Evolutionary conservation across 2,888 invertebrate genomes (phyloP).

Genomic region (Bhutanitis thaidina): DNA sequence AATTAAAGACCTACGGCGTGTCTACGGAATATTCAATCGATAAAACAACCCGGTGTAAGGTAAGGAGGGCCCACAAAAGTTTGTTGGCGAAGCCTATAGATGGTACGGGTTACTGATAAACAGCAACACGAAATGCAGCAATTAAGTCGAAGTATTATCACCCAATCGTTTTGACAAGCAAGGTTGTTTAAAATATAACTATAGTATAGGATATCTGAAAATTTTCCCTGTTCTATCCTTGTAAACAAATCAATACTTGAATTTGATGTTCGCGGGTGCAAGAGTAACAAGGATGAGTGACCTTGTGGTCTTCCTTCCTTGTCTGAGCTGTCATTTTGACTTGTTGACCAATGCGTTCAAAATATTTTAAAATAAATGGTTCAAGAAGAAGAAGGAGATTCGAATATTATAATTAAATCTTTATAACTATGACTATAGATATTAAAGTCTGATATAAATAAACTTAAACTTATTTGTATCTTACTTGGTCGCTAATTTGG

Average conservation of each 20-base stretch:
- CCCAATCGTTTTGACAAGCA: conserved; percentile 65
- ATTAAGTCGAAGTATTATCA: conserved; percentile 70
- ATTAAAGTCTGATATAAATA: too few relatives aligned
- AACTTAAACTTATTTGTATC: too few relatives aligned
- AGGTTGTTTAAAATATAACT: conserved; percentile 58
- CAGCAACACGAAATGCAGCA: conserved; percentile 64
- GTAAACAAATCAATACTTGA: conserved; percentile 77
- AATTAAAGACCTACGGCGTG: conserved; percentile 40
- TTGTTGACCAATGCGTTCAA: neutral
- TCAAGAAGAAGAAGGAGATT: too few relatives aligned
- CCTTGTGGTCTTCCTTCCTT: conserved; percentile 22
- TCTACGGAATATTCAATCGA: conserved; percentile 62
- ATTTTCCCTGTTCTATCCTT: conserved; percentile 49
- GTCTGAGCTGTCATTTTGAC: conserved; percentile 29
- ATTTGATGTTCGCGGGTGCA: conserved; percentile 56
- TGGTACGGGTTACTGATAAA: conserved; percentile 69
- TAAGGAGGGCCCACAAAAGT: conserved; percentile 51
- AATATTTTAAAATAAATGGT: too few relatives aligned
- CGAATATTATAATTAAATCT: too few relatives aligned
- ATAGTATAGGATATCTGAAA: conserved; percentile 44
- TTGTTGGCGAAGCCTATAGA: conserved; percentile 43
- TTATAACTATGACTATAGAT: too few relatives aligned
- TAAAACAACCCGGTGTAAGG: conserved; percentile 58
- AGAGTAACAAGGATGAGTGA: conserved; percentile 34
- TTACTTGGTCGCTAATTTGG: too few relatives aligned